Evolutionary conservation across 1,140 invertebrate species (phyloP), one percentile per base, ranked within the genome.

Genomic region (Maconellicoccus hirsutus): DNA sequence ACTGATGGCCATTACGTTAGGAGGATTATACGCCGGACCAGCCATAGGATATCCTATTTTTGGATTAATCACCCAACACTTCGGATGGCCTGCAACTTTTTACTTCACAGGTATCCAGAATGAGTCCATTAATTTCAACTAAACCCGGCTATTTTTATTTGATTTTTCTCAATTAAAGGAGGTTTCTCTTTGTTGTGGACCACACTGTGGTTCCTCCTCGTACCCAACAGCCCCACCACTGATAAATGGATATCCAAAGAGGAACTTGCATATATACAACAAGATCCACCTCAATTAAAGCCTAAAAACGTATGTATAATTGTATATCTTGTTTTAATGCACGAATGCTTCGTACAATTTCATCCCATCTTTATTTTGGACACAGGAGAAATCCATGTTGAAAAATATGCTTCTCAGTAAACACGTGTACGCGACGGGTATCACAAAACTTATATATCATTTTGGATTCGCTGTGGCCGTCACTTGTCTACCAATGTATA

Each of bases 81-180:
- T 86, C 23, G 91, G 91, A 12, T 96, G 93, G 93, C 84, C 86
- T 0, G 88, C 88, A 22, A 88, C 94, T 25, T 96, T 95, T 78
- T 96, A 94, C 77, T 84, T 92, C 0, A 93, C 92, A 78, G 92
- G 91, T 84, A 19, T 8, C 12, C 29, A 33, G 29, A 6, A 33
- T 6, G 12, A 33, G 29, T 33, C 29, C 12, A 3, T 33, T 12
- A 33, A 33, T 12, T 33, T 33, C 29, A 33, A n/a, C n/a, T n/a
- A n/a, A n/a, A n/a, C n/a, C n/a, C n/a, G n/a, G n/a, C n/a, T n/a
- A n/a, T n/a, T n/a, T n/a, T n/a, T n/a, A n/a, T n/a, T n/a, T n/a
- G n/a, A 33, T 6, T 33, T 33, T 12, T 33, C 29, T 6, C 29
- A 3, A 33, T 52, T 52, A 52, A 8, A 52, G 42, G 42, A 8